Base-by-base conservation (phyloP, 2,888 invertebrate species). In the Callimorpha dominula region DNA sequence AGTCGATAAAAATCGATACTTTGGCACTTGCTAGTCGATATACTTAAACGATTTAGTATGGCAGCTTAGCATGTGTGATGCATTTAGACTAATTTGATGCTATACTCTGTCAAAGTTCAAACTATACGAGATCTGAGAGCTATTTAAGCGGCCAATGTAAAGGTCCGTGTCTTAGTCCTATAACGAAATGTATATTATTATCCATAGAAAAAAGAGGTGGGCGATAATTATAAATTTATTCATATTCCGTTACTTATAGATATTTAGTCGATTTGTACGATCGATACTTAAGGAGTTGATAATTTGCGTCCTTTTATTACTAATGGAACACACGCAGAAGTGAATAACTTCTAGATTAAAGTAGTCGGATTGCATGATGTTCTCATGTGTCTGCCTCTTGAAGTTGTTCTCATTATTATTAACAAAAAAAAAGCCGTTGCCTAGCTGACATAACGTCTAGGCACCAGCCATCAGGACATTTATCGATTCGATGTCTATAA, bases 131-230 rank as follows among this genome's bases (percentile, higher is more conserved):
- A 82, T 84, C 83, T 84, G 82, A 82, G 78, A 83, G 63, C 57
- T 73, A 69, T 73, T 52, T 60, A 65, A 71, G 62, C 67, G 75
- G 72, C 60, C 71, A 50, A 12, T 72, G 15, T 70, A 75, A 67
- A 63, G 17, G 70, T 65, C 65, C 64, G 70, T 11, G 17, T 60
- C 42, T 62, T 73, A 74, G 72, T 74, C 64, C 63, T 31, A 54
- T 73, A 77, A 74, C 66, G 76, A 83, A 78, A 75, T 80, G 77
- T 83, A 82, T 82, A 82, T 75, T 82, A 74, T 77, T 77, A 79
- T 75, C 46, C 69, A 74, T 75, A 79, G 65, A 77, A 75, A 74
- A 78, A 82, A 74, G 71, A 74, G 20, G 64, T 65, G 73, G 72
- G 76, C 72, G 76, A 82, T 78, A 73, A 75, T 46, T 57, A 70